These are phyloP conservation scores for Heteractis magnifica DNA, from an alignment of 92 coral and sea anemone species.

Conservation along the genomic window DNA sequence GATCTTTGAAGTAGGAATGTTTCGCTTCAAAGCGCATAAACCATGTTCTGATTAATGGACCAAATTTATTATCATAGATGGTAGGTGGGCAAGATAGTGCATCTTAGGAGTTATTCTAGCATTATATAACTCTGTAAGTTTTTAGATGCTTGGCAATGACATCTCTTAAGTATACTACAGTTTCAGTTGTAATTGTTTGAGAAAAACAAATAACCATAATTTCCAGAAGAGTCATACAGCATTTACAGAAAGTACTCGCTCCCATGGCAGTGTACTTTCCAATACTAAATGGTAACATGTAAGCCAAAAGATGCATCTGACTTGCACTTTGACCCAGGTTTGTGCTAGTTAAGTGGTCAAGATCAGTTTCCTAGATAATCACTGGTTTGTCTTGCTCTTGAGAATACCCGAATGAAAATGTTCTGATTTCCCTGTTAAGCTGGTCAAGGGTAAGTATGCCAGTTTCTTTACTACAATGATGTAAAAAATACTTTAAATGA, in stretches of 20 bases:
- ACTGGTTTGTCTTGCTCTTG: conserved; percentile 47
- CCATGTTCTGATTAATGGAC: conserved; percentile 52
- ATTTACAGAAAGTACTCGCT: conserved; percentile 1
- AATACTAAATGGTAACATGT: conserved; percentile 40
- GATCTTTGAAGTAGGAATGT: conserved; percentile 40
- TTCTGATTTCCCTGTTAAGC: conserved; percentile 9
- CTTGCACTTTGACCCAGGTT: conserved; percentile 54
- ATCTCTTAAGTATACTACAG: not conserved
- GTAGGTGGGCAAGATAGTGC: conserved; percentile 47
- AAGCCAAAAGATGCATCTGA: conserved; percentile 36
- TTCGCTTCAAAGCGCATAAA: conserved; percentile 53
- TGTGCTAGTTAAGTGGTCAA: conserved; percentile 10
- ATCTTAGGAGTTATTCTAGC: conserved; percentile 45
- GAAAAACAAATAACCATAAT: conserved; percentile 24
- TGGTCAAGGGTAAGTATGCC: conserved; percentile 21
- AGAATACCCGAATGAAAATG: conserved; percentile 44
- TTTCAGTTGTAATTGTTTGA: not conserved
- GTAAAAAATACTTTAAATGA: conserved; percentile 26
- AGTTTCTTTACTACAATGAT: not conserved
- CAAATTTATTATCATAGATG: conserved; percentile 42
- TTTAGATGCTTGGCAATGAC: conserved; percentile 26
- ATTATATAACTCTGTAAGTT: conserved; percentile 21
- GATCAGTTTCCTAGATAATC: conserved; percentile 39
- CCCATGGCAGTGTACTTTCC: conserved; percentile 21
- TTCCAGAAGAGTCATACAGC: conserved; percentile 32